Evolutionary conservation across 2,113 vertebrate genomes (phyloP).

Genomic region (Chelonoidis abingdonii): DNA sequence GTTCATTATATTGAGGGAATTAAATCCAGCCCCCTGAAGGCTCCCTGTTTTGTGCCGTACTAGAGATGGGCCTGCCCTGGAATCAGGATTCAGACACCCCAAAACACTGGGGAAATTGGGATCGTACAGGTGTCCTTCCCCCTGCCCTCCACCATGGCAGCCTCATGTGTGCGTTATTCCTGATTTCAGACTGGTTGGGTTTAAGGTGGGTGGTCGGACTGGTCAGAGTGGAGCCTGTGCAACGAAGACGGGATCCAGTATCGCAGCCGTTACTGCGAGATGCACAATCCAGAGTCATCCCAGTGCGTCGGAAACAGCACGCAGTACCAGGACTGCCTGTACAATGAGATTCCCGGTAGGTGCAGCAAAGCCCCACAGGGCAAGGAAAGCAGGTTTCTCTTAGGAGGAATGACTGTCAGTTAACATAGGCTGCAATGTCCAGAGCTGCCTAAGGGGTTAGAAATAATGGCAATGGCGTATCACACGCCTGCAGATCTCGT

Average conservation of each 20-base stretch:
- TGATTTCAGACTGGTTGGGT: not conserved
- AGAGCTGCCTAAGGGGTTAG: not conserved
- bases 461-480: not conserved
- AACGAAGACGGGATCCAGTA: constrained; percentile 89
- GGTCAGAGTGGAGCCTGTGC: constrained; percentile 95
- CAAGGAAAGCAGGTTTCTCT: not conserved
- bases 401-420: not conserved
- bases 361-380: not conserved
- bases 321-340: constrained; percentile 89
- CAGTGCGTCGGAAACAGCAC: constrained; percentile 92
- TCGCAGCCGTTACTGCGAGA: constrained; percentile 87
- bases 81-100: not conserved
- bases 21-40: not conserved
- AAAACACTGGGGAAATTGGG: not conserved
- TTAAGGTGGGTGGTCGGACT: constrained; percentile 95
- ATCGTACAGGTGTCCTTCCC: not conserved
- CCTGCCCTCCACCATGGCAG: not conserved
- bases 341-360: constrained; percentile 93
- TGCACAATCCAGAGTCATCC: constrained; percentile 76
- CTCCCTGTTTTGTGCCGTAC: not conserved
- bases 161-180: not conserved
- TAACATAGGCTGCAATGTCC: not conserved
- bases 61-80: not conserved
- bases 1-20: not conserved
- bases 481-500: not conserved